phyloP scores from a whole-genome alignment of 2,888 invertebrate species.

The Stegophylla sp. region DNA sequence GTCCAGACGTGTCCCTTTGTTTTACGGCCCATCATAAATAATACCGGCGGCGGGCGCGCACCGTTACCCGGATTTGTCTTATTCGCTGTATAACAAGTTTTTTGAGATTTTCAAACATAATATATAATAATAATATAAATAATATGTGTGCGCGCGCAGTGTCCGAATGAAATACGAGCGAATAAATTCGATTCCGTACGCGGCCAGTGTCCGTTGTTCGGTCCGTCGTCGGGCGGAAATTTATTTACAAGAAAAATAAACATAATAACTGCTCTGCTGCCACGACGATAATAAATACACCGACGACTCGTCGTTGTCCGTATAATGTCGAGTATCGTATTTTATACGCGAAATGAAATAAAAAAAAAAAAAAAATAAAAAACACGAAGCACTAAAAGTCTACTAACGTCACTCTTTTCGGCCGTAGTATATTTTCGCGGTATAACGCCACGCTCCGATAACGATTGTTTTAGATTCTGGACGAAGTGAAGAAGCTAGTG shows the following conservation, averaged over 20 bases:
- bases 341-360: neutral
- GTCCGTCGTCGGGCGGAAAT: neutral
- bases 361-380: neutral
- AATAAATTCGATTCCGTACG: slow-evolving; percentile 38
- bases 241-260: slow-evolving; percentile 2
- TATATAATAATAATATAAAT: too few relatives aligned
- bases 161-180: slow-evolving; percentile 41
- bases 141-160: neutral
- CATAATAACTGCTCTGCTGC: too few relatives aligned
- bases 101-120: slow-evolving; percentile 33
- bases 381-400: neutral
- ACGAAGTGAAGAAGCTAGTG: too few relatives aligned
- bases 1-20: slow-evolving; percentile 50
- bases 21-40: slow-evolving; percentile 52
- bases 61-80: slow-evolving; percentile 56
- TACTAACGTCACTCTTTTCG: too few relatives aligned
- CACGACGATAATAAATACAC: neutral
- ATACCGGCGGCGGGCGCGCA: too few relatives aligned
- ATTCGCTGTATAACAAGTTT: slow-evolving; percentile 46
- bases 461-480: too few relatives aligned
- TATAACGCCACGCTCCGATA: too few relatives aligned
- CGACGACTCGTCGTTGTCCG: neutral
- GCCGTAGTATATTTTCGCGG: too few relatives aligned
- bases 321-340: neutral
- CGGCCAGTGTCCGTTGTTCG: neutral